Percentiles rank a stretch among this genome's conserved stretches.
Conservation (phyloP, 2,113 vertebrate species). For the Colossoma macropomum region DNA sequence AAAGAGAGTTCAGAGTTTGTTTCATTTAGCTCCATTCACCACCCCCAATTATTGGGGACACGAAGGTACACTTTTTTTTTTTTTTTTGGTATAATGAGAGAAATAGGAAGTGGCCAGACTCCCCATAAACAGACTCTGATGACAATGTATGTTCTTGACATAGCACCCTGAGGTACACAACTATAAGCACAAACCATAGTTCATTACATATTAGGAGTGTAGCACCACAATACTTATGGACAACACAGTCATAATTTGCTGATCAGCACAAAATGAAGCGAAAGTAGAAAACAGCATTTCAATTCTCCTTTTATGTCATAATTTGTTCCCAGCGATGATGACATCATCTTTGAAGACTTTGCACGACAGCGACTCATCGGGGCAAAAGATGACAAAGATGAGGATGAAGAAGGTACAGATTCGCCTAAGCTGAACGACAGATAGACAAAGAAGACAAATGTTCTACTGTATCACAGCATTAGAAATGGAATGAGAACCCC, state of each 20-base stretch:
- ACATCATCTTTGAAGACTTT: slow-evolving; percentile 96
- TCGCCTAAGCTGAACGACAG: slow-evolving; percentile 85
- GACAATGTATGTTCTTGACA: no score
- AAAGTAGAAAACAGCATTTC: neutral
- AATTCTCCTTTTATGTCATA: neutral
- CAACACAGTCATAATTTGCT: no score
- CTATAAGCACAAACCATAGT: no score
- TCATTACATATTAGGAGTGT: neutral
- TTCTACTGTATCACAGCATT: slow-evolving; percentile 52
- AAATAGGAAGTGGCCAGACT: no score
- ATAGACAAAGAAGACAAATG: slow-evolving; percentile 68
- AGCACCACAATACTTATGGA: no score
- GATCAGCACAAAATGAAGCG: neutral
- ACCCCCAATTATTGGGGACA: no score
- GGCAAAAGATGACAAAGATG: slow-evolving; percentile 88
- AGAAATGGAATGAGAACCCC: slow-evolving; percentile 46
- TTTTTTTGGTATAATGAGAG: no score
- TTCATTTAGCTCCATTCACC: no score
- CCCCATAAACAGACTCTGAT: no score
- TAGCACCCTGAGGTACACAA: no score
- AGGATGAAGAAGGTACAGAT: slow-evolving; percentile 85
- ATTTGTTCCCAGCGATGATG: slow-evolving; percentile 83
- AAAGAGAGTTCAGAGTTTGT: no score
- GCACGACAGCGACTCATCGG: slow-evolving; percentile 92
- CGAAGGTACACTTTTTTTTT: no score